phyloP scores from a whole-genome alignment of 2,888 invertebrate genomes.

The Fragum whitleyi region DNA sequence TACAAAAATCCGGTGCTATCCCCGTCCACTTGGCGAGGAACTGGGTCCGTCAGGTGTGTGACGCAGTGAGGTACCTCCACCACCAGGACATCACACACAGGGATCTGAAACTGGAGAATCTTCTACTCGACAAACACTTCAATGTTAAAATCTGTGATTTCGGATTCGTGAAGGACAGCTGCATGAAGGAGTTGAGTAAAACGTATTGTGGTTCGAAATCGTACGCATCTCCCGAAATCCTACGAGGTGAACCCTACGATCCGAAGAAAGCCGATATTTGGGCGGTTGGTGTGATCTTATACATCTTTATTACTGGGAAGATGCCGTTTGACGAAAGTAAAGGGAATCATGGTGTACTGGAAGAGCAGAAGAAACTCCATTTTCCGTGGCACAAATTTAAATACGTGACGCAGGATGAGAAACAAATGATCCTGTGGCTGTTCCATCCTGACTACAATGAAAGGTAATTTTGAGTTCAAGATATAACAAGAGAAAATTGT shows the following conservation, averaged over 20 bases:
- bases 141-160: conserved; percentile 86
- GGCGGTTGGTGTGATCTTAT: conserved; percentile 86
- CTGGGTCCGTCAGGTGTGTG: conserved; percentile 84
- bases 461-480: background rate
- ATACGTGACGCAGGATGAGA: conserved; percentile 72
- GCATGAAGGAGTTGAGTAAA: conserved; percentile 80
- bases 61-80: conserved; percentile 85
- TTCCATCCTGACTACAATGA: conserved; percentile 78
- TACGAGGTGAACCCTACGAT: conserved; percentile 86
- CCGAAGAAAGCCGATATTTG: conserved; percentile 86
- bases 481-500: too few species aligned
- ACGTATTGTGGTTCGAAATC: conserved; percentile 87
- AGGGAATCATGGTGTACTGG: conserved; percentile 82
- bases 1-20: conserved; percentile 85
- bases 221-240: conserved; percentile 86
- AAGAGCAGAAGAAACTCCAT: conserved; percentile 80
- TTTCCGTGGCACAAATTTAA: conserved; percentile 82
- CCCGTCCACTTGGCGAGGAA: conserved; percentile 80
- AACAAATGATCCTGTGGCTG: conserved; percentile 75
- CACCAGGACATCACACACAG: conserved; percentile 85
- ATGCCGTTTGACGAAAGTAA: conserved; percentile 86
- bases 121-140: conserved; percentile 85
- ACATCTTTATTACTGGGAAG: conserved; percentile 85
- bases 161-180: conserved; percentile 84
- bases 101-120: conserved; percentile 86